phyloP scores from a whole-genome alignment of 2,113 vertebrate genomes.

The Centropus bengalensis region DNA sequence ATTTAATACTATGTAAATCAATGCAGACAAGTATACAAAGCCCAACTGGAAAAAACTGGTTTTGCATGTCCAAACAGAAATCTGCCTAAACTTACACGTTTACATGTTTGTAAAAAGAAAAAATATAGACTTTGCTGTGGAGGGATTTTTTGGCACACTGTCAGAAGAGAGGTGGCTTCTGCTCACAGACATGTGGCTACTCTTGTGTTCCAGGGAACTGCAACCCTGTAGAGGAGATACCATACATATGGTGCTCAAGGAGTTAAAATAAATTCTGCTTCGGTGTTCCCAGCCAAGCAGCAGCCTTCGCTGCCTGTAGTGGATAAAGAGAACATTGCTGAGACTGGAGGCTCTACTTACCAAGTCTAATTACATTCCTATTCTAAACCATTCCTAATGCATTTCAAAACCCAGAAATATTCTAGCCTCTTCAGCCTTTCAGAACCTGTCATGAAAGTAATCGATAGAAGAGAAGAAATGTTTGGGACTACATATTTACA shows the following conservation, averaged over 20 bases:
- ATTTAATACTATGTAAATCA: conserved; percentile 1
- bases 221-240: background rate
- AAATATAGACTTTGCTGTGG: background rate
- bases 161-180: background rate
- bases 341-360: conserved; percentile 15
- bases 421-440: conserved; percentile 18
- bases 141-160: background rate
- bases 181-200: background rate
- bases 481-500: background rate
- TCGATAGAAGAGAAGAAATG: background rate
- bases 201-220: background rate
- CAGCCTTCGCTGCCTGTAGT: background rate
- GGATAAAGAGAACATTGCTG: background rate
- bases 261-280: background rate
- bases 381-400: background rate
- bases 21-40: background rate
- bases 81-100: background rate
- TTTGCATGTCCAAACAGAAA: background rate
- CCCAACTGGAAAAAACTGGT: background rate
- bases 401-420: background rate
- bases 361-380: conserved; percentile 8
- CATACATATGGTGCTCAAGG: background rate
- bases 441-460: conserved; percentile 37
- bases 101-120: background rate
- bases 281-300: background rate